Evolutionary conservation across 2,113 vertebrate genomes (phyloP).

Genomic region (Brachyhypopomus occidentalis): DNA sequence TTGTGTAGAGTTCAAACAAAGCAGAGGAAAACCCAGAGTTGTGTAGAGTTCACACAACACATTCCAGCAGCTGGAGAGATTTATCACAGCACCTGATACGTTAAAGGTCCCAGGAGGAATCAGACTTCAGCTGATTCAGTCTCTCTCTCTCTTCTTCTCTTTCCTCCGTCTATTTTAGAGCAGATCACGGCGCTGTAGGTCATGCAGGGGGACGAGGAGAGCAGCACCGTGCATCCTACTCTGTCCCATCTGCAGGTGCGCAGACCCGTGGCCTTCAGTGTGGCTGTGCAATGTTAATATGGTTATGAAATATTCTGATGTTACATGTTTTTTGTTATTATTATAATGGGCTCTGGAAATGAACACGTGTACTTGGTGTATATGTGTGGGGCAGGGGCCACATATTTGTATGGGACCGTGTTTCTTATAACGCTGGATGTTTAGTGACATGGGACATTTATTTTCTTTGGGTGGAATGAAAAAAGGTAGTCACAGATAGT

Average conservation of each 20-base stretch:
- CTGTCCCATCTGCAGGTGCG: not conserved
- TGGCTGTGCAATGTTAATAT: no score
- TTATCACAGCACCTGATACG: not conserved
- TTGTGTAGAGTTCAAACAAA: no score
- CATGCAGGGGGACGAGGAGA: not conserved
- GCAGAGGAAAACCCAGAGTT: not conserved
- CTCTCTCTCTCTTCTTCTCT: not conserved
- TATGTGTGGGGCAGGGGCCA: no score
- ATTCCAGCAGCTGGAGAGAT: not conserved
- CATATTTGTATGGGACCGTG: no score
- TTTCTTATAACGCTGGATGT: no score
- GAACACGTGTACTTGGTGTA: no score
- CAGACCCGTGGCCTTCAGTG: not conserved
- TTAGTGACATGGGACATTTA: no score
- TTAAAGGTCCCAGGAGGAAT: not conserved
- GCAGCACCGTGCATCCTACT: no score
- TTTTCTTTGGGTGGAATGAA: no score
- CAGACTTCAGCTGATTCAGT: not conserved
- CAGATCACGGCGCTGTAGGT: slow-evolving; percentile 10
- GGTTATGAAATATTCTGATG: no score
- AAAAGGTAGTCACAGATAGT: no score
- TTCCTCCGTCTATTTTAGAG: not conserved
- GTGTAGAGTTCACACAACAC: no score
- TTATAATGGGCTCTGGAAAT: not conserved
- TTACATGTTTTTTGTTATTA: not conserved